Base-by-base conservation (phyloP, 30 jellyfish, hydroid and myxozoan species). In the Haliclystus octoradiatus region DNA sequence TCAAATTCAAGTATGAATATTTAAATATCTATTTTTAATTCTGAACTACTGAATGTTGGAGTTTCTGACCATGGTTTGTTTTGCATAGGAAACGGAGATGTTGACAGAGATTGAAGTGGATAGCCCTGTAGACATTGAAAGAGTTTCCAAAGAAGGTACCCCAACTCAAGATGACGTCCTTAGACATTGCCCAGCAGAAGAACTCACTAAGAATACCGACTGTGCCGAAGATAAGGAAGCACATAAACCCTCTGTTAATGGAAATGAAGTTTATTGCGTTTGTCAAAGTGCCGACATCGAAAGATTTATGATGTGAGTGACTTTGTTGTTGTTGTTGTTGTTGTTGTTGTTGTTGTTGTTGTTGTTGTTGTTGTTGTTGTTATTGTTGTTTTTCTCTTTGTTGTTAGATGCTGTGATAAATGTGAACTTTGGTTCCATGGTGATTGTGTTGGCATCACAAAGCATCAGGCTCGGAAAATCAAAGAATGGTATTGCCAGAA, bases 381-480 rank as follows among this genome's bases (percentile, higher is more conserved):
- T 40, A 5, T 40, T 40, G 19, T 40, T 40, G 57, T 5, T 40
- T 40, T 40, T 40, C 19, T 40, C 19, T 40, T 40, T 67, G 1
- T 0, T 69, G 64, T 23, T 69, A 85, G 96, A 34, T 85, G 93
- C 14, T 85, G 96, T 78, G 96, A 85, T 51, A 77, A 77, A 31
- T 85, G 96, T 70, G 33, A 74, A n/a, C 90, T 74, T 22, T 85
- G 96, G 96, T 85, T 69, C 68, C 96, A 85, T 73, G 96, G 96
- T 14, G 96, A 85, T 70, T 85, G 96, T 49, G 65, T 85, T 9
- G 75, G 92, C 19, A 64, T 85, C n/a, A 49, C 34, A 26, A 40
- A 73, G 31, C 76, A 85, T 35, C 68, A 71, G 27, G 95, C 95
- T 13, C 72, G 73, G 67, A 73, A 85, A 50, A 85, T 85, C 23